Evolutionary conservation across 1,140 invertebrate species (phyloP).

Genomic region (Cydia strobilella): DNA sequence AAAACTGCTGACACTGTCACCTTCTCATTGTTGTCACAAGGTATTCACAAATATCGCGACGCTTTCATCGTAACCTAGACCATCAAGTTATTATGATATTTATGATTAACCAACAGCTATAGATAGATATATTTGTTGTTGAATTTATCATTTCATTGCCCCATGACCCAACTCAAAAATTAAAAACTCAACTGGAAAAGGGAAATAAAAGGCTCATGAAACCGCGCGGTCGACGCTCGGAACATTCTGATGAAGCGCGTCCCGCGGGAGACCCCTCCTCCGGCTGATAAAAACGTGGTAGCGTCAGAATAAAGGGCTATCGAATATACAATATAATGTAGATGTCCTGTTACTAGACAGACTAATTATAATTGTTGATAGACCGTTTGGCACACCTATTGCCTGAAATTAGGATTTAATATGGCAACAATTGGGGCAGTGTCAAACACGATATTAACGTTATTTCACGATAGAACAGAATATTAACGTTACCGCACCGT

Average conservation of each 20-base stretch:
- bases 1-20: no score
- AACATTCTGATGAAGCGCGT: constrained; percentile 11
- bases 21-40: neutral
- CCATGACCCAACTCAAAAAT: constrained; percentile 2
- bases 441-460: no score
- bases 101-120: neutral
- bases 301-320: constrained; percentile 6
- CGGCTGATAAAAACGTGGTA: constrained; percentile 17
- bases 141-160: neutral
- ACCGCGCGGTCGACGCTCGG: constrained; percentile 5
- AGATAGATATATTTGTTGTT: neutral
- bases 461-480: no score
- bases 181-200: constrained; percentile 13
- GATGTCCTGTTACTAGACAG: neutral
- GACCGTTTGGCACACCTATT: neutral
- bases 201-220: constrained; percentile 10
- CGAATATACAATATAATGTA: neutral
- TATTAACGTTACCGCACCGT: neutral
- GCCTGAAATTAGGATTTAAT: neutral
- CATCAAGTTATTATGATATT: neutral
- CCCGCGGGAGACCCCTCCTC: constrained; percentile 13
- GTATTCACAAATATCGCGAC: neutral
- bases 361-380: no score
- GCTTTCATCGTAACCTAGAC: neutral
- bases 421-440: neutral